Conservation (phyloP, 2,113 vertebrate species). For the Siphamia tubifer region DNA sequence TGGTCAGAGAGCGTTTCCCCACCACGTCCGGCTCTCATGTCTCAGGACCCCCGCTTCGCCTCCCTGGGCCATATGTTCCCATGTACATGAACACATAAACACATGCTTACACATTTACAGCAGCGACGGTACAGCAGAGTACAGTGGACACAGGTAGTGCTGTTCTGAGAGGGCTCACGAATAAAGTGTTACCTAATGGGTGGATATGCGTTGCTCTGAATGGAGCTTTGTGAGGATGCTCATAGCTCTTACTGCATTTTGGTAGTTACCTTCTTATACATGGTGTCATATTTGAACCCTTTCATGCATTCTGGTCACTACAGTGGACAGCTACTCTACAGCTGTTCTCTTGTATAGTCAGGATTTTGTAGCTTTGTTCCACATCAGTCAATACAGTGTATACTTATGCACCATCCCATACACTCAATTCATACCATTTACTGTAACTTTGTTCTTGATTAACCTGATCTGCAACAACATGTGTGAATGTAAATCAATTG, state of each 20-base stretch:
- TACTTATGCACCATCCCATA: too few relatives aligned
- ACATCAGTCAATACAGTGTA: too few relatives aligned
- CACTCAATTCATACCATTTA: too few relatives aligned
- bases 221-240: constrained; percentile 65
- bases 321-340: too few relatives aligned
- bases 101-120: constrained; percentile 25
- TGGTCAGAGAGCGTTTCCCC: constrained; percentile 51
- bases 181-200: constrained; percentile 51
- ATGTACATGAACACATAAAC: constrained; percentile 40
- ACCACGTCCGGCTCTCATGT: constrained; percentile 42
- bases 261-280: neutral
- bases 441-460: too few relatives aligned
- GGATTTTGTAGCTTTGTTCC: too few relatives aligned
- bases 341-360: too few relatives aligned
- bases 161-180: constrained; percentile 42
- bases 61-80: neutral
- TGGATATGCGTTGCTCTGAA: constrained; percentile 52
- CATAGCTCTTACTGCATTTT: constrained; percentile 2
- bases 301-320: too few relatives aligned
- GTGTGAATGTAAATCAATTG: too few relatives aligned
- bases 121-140: neutral
- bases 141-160: constrained; percentile 54
- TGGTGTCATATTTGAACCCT: constrained; percentile 27
- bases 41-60: neutral
- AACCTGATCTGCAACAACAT: too few relatives aligned